Evolutionary conservation across 2,888 invertebrate species (phyloP).

Genomic region (Brenthis hecate): DNA sequence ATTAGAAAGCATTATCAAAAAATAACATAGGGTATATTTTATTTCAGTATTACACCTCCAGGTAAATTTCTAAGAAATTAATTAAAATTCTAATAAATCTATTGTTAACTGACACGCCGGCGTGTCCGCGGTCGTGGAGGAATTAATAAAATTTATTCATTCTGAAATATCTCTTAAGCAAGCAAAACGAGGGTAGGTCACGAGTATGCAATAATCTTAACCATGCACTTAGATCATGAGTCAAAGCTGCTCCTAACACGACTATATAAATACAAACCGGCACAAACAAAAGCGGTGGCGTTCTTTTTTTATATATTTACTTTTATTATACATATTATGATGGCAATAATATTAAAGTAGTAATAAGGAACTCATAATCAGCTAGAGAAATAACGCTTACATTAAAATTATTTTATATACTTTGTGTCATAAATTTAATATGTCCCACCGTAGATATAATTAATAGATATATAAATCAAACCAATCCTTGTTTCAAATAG

Average conservation of each 20-base stretch:
- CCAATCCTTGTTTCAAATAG: not conserved
- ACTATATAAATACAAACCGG: slow-evolving; percentile 44
- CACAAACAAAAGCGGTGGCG: slow-evolving; percentile 43
- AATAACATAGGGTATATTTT: no score
- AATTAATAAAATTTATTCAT: no score
- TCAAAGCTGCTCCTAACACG: slow-evolving; percentile 60
- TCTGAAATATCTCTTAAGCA: no score
- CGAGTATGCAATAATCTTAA: slow-evolving; percentile 46
- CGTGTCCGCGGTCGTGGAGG: no score
- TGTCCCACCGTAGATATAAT: not conserved
- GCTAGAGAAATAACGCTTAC: not conserved
- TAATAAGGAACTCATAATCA: slow-evolving; percentile 4
- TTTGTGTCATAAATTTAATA: not conserved
- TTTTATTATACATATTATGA: not conserved
- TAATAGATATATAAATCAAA: not conserved
- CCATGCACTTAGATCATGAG: slow-evolving; percentile 55
- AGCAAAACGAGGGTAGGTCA: slow-evolving; percentile 36
- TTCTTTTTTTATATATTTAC: not conserved
- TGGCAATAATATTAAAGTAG: not conserved
- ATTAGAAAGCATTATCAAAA: no score
- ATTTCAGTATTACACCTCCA: no score
- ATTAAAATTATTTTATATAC: not conserved
- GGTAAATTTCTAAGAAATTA: no score
- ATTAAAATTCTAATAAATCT: no score
- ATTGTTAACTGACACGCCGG: no score